A percentile compares a stretch with the other conserved stretches of the same genome.
Evolutionary conservation across 2,888 invertebrate species (phyloP).

Genomic region (Odiellus spinosus): DNA sequence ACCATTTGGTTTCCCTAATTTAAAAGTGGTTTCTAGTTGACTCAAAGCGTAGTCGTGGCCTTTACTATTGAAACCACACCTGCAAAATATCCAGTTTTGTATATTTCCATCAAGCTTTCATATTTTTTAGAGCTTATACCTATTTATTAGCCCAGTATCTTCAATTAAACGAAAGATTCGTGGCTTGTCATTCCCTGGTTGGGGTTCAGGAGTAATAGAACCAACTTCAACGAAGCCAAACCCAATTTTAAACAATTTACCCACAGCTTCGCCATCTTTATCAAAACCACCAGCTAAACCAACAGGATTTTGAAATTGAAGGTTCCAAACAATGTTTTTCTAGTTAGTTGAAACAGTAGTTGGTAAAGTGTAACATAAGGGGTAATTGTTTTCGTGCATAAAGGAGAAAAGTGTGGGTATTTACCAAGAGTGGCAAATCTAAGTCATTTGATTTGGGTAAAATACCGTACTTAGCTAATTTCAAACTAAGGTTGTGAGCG

Average conservation of each 20-base stretch:
- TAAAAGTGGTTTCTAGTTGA: conserved; percentile 32
- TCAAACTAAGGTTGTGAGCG: conserved; percentile 62
- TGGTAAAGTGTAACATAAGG: neutral
- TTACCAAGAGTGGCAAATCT: conserved; percentile 51
- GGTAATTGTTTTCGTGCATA: too few relatives aligned
- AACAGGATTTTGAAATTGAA: conserved; percentile 66
- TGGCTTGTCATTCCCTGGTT: conserved; percentile 81
- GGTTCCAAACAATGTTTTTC: conserved; percentile 53
- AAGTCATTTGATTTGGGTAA: conserved; percentile 42
- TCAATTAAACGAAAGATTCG: conserved; percentile 72
- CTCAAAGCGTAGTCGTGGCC: conserved; percentile 63
- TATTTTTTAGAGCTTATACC: conserved; percentile 36
- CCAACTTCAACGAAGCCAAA: conserved; percentile 95
- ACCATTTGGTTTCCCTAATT: conserved; percentile 26
- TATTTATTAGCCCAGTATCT: conserved; percentile 80
- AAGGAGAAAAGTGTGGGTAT: too few relatives aligned
- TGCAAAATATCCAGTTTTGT: conserved; percentile 26
- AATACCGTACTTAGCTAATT: conserved; percentile 56
- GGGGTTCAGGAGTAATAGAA: conserved; percentile 62
- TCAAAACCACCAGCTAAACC: conserved; percentile 99
- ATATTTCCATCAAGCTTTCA: neutral
- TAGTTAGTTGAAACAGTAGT: conserved; percentile 29
- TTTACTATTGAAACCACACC: conserved; percentile 88
- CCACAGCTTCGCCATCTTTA: conserved; percentile 82
- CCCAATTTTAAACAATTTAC: conserved; percentile 63